Evolutionary conservation across 2,113 vertebrate genomes (phyloP), one percentile per base, ranked within the genome.

Genomic region (Tenrec ecaudatus): DNA sequence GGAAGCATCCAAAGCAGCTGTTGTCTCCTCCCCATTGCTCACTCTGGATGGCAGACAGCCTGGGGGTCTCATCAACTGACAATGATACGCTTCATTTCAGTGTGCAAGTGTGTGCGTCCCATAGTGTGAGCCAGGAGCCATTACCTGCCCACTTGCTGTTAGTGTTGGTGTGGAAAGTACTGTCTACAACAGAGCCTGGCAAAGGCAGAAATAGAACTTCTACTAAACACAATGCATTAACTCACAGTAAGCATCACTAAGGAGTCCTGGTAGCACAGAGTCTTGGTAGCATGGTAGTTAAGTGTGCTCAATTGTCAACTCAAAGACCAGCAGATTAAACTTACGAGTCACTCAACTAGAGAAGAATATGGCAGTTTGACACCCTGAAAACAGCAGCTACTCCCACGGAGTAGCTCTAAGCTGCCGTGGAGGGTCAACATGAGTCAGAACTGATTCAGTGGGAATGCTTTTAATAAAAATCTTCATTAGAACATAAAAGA

Each of bases 131-230:
- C 80, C 60, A 38, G 33, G 12, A 96, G 75, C 0, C 38, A 38
- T 81, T 58, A 79, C 90, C 93, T 96, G 47, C 33, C 85, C 82
- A 23, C 91, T 96, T 80, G 20, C 43, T 89, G 88, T 86, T 85
- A 95, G 91, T 79, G 33, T 82, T 3, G 23, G 82, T 90, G 11
- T 91, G 69, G 86, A 89, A 84, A 96, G 87, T 94, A 91, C 80
- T 82, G n/a, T 91, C 66, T 73, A 3, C 92, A 89, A 29, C 62
- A 91, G 95, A 96, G 58, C 57, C 82, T 6, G 79, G 43, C 1
- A 19, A 92, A 76, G 64, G 11, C 29, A 80, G 58, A 47, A 75
- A 73, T 0, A 22, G 19, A 2, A 4, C 2, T 15, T 71, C 3
- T 20, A 81, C 31, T 12, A 7, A 87, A 82, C 31, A 77, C 33